These are phyloP conservation scores for Drosophila koepferae DNA, from an alignment of 2,888 invertebrate species.

Conservation along the genomic window DNA sequence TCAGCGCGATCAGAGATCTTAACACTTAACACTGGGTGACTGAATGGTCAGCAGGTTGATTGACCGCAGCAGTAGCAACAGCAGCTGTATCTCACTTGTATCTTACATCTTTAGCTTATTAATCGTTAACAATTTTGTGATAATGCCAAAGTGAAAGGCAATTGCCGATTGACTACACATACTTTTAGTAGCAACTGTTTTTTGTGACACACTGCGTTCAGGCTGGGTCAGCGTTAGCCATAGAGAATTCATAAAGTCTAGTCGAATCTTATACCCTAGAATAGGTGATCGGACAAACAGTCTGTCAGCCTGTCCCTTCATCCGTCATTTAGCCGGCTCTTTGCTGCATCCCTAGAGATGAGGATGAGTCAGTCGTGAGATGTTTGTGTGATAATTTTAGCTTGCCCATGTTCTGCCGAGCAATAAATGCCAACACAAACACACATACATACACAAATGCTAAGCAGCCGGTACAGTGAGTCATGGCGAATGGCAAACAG, in stretches of 20 bases:
- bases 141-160: conserved; percentile 48
- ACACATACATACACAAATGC: conserved; percentile 21
- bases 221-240: neutral
- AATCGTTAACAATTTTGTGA: conserved; percentile 13
- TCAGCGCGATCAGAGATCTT: conserved; percentile 17
- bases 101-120: conserved; percentile 25
- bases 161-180: conserved; percentile 23
- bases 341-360: conserved; percentile 22
- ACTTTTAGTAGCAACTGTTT: conserved; percentile 14
- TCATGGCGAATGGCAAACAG: conserved; percentile 40
- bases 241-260: neutral
- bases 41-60: conserved; percentile 47
- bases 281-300: neutral
- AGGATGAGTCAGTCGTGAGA: conserved; percentile 43
- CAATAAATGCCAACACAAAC: conserved; percentile 47
- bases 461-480: conserved; percentile 43
- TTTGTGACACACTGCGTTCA: conserved; percentile 21
- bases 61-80: conserved; percentile 30
- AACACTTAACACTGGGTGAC: conserved; percentile 32
- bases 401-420: conserved; percentile 47
- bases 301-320: neutral
- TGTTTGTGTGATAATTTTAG: conserved; percentile 47
- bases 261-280: neutral
- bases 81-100: conserved; percentile 2
- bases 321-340: neutral